Evolutionary conservation across 2,113 vertebrate species (phyloP).

Genomic region (Nothoprocta perdicaria): DNA sequence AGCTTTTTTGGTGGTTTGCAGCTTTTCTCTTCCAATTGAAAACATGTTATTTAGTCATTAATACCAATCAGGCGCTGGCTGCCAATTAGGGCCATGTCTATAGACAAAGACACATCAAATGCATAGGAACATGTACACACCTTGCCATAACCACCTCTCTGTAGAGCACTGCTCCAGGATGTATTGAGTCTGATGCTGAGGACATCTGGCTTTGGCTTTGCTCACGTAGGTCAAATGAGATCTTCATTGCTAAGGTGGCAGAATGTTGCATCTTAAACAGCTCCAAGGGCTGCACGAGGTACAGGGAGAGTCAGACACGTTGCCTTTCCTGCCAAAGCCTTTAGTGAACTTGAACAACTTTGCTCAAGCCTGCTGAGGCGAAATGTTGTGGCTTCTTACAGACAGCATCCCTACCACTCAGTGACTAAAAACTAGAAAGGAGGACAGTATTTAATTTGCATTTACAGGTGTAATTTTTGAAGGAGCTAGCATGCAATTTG

Average conservation of each 20-base stretch:
- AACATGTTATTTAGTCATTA: not conserved
- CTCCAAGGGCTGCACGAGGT: not conserved
- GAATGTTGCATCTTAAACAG: not conserved
- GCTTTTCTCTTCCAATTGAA: not conserved
- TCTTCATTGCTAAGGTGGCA: not conserved
- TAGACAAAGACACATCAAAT: not conserved
- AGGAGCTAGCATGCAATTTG: not conserved
- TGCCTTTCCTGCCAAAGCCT: not conserved
- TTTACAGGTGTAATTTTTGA: not conserved
- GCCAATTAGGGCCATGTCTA: not conserved
- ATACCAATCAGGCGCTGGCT: not conserved
- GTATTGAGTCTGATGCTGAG: not conserved
- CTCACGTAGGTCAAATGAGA: rapidly evolving
- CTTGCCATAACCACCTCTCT: not conserved
- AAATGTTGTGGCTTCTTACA: not conserved
- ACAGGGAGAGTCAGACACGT: not conserved
- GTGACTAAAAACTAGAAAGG: not conserved
- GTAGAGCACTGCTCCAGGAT: not conserved
- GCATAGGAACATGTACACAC: not conserved
- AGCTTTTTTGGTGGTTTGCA: not conserved
- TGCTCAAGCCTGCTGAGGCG: not conserved
- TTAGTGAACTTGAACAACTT: not conserved
- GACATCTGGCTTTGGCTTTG: not conserved
- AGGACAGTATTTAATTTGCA: not conserved
- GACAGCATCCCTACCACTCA: not conserved